These are phyloP conservation scores for Cyphomyrmex costatus DNA, from an alignment of 1,140 invertebrate species.

Conservation along the genomic window DNA sequence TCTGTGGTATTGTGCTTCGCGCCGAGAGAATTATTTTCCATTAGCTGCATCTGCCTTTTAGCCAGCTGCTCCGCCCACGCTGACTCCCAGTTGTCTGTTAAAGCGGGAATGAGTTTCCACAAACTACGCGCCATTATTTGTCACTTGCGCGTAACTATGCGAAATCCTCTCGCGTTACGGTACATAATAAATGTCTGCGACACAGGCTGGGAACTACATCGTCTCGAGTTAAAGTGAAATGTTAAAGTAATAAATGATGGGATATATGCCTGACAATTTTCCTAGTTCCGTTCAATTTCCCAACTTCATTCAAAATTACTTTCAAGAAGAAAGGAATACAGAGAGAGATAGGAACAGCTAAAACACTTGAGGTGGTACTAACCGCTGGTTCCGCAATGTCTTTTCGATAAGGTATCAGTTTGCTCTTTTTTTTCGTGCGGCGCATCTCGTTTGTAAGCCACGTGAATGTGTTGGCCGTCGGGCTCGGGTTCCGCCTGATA, in stretches of 20 bases:
- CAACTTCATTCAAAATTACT: slow-evolving; percentile 1
- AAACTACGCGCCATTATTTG: slow-evolving; percentile 54
- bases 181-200: slow-evolving; percentile 52
- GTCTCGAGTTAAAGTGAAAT: slow-evolving; percentile 40
- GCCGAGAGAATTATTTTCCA: slow-evolving; percentile 60
- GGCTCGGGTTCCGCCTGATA: slow-evolving; percentile 82
- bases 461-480: slow-evolving; percentile 86
- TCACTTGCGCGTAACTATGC: slow-evolving; percentile 54
- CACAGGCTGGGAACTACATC: slow-evolving; percentile 11
- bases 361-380: slow-evolving; percentile 31
- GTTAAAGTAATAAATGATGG: slow-evolving; percentile 40
- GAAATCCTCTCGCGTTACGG: slow-evolving; percentile 52
- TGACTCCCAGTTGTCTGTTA: slow-evolving; percentile 82
- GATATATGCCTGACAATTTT: not conserved
- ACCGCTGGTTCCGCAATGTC: slow-evolving; percentile 77
- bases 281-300: not conserved
- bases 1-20: not conserved
- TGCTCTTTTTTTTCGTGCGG: slow-evolving; percentile 65
- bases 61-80: slow-evolving; percentile 85
- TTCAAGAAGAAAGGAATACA: not conserved
- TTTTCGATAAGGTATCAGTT: slow-evolving; percentile 36
- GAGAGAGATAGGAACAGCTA: not conserved
- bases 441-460: slow-evolving; percentile 83
- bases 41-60: slow-evolving; percentile 73
- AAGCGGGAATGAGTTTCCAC: slow-evolving; percentile 56